A percentile compares a stretch with the other conserved stretches of the same genome.
Conservation (phyloP, 2,888 invertebrate species). For the Hydraecia micacea region DNA sequence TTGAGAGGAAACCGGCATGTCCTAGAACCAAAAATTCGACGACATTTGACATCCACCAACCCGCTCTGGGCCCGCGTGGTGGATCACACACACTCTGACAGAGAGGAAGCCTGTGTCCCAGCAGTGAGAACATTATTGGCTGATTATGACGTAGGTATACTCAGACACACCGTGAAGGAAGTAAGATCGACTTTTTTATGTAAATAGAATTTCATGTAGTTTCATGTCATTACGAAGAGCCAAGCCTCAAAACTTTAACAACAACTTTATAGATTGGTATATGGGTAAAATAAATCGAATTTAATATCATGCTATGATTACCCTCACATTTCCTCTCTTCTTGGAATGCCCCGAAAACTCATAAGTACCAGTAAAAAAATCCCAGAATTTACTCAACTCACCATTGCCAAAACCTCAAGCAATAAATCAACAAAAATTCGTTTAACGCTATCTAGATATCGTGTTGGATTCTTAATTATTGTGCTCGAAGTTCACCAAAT, state of each 20-base stretch:
- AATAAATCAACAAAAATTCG: slow-evolving; percentile 70
- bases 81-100: neutral
- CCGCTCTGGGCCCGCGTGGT: neutral
- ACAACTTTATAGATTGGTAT: neutral
- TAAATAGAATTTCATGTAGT: neutral
- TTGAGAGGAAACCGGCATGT: neutral
- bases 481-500: slow-evolving; percentile 75
- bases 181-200: no score
- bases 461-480: slow-evolving; percentile 73
- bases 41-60: neutral
- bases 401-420: neutral
- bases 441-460: slow-evolving; percentile 75
- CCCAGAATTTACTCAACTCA: slow-evolving; percentile 5
- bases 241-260: no score
- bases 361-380: neutral
- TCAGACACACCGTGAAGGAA: neutral
- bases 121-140: no score
- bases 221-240: no score
- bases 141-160: neutral
- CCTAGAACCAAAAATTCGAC: neutral
- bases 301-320: neutral
- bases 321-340: neutral
- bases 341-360: neutral
- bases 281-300: neutral
- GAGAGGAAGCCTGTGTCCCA: neutral